phyloP scores from a whole-genome alignment of 1,140 invertebrate species.

The Brachionus manjavacas region DNA sequence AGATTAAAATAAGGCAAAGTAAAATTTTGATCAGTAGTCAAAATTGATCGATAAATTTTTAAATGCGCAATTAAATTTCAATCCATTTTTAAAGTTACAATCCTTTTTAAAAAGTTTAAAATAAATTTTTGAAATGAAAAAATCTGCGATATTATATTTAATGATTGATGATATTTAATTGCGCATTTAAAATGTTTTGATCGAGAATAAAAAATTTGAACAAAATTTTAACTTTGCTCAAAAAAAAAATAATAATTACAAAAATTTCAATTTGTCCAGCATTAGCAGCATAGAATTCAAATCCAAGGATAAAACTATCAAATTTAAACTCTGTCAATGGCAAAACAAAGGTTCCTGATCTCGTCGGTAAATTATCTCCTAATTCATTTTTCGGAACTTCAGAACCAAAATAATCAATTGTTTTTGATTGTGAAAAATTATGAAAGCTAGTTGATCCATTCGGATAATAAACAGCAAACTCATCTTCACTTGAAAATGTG shows the following conservation, averaged over 20 bases:
- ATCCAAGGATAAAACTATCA: not conserved
- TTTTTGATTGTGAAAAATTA: not conserved
- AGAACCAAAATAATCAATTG: not conserved
- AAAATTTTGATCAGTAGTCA: too few relatives aligned
- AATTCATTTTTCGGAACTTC: not conserved
- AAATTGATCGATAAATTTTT: too few relatives aligned
- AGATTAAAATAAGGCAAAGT: too few relatives aligned
- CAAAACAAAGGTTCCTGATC: not conserved
- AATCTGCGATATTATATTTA: too few relatives aligned
- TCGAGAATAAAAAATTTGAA: too few relatives aligned
- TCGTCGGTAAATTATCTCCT: not conserved
- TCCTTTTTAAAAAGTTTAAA: too few relatives aligned
- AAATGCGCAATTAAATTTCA: too few relatives aligned
- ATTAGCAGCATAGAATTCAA: not conserved
- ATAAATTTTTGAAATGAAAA: too few relatives aligned
- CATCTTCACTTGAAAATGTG: not conserved
- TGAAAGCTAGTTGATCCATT: not conserved
- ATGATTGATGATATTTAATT: too few relatives aligned
- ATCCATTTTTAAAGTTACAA: too few relatives aligned
- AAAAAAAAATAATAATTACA: not conserved
- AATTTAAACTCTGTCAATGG: not conserved
- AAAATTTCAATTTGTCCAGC: not conserved
- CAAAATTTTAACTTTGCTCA: too few relatives aligned
- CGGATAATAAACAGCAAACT: not conserved
- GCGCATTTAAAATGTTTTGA: too few relatives aligned